phyloP scores from a whole-genome alignment of 2,113 vertebrate species.

The Theropithecus gelada region DNA sequence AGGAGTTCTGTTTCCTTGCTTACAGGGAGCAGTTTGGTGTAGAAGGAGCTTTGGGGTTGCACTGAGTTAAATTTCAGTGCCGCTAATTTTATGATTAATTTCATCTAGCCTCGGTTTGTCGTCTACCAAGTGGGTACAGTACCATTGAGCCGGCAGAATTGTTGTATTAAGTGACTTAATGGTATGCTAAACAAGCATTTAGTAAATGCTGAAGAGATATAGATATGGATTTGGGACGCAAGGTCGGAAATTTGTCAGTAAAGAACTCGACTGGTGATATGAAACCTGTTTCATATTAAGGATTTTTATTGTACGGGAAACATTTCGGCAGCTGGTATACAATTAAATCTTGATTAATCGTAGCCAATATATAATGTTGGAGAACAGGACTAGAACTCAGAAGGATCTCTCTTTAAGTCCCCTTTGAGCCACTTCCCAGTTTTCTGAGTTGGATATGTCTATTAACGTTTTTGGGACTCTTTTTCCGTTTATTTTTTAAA shows the following conservation, averaged over 20 bases:
- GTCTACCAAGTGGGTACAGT: not conserved
- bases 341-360: not conserved
- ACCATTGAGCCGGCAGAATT: not conserved
- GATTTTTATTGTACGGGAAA: slow-evolving; percentile 7
- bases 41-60: not conserved
- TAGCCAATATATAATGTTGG: not conserved
- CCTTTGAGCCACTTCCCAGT: not conserved
- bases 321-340: not conserved
- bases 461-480: not conserved
- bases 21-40: not conserved
- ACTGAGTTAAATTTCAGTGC: not conserved
- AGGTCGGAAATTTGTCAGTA: not conserved
- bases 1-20: not conserved
- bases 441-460: not conserved
- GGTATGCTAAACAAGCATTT: not conserved
- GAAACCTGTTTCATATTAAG: not conserved
- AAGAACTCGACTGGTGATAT: slow-evolving; percentile 8
- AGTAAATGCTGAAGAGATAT: not conserved
- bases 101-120: not conserved
- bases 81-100: not conserved
- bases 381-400: not conserved
- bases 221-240: not conserved
- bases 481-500: not conserved
- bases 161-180: not conserved
- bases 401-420: not conserved